Percentiles rank a stretch among this genome's conserved stretches.
Evolutionary conservation across 2,888 invertebrate genomes (phyloP).

Genomic region (Onthophagus sagittarius): DNA sequence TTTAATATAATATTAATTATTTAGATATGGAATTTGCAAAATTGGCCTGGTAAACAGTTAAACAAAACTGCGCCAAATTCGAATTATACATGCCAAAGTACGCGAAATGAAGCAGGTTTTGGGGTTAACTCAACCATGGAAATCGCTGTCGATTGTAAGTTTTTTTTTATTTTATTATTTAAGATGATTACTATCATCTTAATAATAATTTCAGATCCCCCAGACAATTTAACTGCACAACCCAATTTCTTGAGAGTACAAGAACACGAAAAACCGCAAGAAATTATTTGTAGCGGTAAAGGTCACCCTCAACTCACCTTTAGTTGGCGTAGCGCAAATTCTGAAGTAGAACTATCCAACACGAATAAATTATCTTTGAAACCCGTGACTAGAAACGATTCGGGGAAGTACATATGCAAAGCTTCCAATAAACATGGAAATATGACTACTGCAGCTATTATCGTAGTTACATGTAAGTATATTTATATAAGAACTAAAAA

Average conservation of each 20-base stretch:
- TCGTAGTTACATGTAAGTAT: slow-evolving; percentile 82
- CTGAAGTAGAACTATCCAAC: slow-evolving; percentile 51
- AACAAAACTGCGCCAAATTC: slow-evolving; percentile 74
- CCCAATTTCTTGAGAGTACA: slow-evolving; percentile 52
- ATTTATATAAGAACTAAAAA: background rate
- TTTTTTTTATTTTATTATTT: slow-evolving; percentile 12
- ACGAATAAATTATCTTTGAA: slow-evolving; percentile 58
- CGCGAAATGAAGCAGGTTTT: slow-evolving; percentile 70
- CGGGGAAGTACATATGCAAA: slow-evolving; percentile 75
- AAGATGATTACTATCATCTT: background rate
- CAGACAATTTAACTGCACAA: slow-evolving; percentile 79
- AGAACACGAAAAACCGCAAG: slow-evolving; percentile 55
- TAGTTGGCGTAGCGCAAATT: slow-evolving; percentile 64
- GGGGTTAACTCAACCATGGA: slow-evolving; percentile 80
- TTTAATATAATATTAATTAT: slow-evolving; percentile 9
- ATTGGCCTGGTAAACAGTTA: slow-evolving; percentile 75
- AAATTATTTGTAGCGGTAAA: slow-evolving; percentile 57
- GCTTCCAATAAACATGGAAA: slow-evolving; percentile 78
- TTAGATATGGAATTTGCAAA: slow-evolving; percentile 80
- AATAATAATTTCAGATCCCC: slow-evolving; percentile 59
- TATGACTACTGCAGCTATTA: slow-evolving; percentile 61
- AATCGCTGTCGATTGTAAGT: slow-evolving; percentile 88
- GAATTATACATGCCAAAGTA: slow-evolving; percentile 80
- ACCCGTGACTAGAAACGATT: slow-evolving; percentile 65
- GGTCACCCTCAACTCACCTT: slow-evolving; percentile 71